Evolutionary conservation across 2,113 vertebrate species (phyloP).

Genomic region (Seriola rivoliana): DNA sequence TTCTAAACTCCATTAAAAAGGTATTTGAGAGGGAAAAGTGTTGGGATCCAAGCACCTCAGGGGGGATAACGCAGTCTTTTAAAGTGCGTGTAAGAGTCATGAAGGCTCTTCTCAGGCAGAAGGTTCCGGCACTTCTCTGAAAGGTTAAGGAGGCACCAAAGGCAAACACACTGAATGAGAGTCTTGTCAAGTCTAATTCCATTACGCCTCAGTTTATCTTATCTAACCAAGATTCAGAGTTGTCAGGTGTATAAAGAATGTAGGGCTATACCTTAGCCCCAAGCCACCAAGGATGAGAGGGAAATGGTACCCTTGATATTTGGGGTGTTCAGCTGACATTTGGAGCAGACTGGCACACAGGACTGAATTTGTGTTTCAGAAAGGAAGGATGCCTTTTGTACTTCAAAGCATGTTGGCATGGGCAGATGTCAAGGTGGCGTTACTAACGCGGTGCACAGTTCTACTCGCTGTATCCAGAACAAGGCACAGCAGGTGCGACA

Average conservation of each 20-base stretch:
- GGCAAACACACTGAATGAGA: conserved; percentile 80
- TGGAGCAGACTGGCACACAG: conserved; percentile 61
- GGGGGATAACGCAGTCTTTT: conserved; percentile 70
- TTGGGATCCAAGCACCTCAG: conserved; percentile 73
- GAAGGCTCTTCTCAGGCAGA: conserved; percentile 72
- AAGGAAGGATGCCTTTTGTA: conserved; percentile 55
- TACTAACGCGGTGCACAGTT: conserved; percentile 37
- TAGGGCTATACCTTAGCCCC: conserved; percentile 67
- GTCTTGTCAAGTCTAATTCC: conserved; percentile 83
- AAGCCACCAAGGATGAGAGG: conserved; percentile 72
- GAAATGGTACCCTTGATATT: conserved; percentile 75
- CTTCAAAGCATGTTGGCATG: conserved; percentile 62
- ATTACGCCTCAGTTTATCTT: conserved; percentile 79
- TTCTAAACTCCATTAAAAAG: conserved; percentile 87
- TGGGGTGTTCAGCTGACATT: conserved; percentile 79
- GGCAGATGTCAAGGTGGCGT: conserved; percentile 51
- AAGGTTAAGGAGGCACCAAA: conserved; percentile 86
- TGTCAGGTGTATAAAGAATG: conserved; percentile 76
- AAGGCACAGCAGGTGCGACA: conserved; percentile 44
- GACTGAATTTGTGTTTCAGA: conserved; percentile 63
- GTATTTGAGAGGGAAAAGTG: conserved; percentile 82
- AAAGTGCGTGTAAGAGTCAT: conserved; percentile 74
- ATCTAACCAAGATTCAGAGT: conserved; percentile 77
- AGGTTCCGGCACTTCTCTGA: conserved; percentile 72
- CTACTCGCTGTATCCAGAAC: conserved; percentile 25